phyloP scores from a whole-genome alignment of 1,140 invertebrate species.

The Aleiodes sp. region DNA sequence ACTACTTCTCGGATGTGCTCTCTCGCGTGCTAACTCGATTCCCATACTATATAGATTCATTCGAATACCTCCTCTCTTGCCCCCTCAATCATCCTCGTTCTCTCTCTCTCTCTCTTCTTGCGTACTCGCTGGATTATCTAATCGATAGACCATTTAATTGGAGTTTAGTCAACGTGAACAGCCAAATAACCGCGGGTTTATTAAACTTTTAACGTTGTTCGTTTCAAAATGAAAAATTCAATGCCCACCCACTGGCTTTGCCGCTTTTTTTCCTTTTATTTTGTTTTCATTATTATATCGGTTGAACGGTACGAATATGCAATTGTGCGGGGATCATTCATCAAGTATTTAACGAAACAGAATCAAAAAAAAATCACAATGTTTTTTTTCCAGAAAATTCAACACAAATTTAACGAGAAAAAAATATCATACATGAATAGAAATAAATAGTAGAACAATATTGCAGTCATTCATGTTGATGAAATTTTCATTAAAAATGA shows the following conservation, averaged over 20 bases:
- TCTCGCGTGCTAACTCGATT: conserved; percentile 26
- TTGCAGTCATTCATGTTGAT: too few species aligned
- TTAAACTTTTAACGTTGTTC: conserved; percentile 27
- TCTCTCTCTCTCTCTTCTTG: background rate
- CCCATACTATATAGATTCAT: conserved; percentile 4
- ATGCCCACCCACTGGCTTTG: conserved; percentile 8
- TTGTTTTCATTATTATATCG: background rate
- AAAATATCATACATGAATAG: too few species aligned
- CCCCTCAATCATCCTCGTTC: background rate
- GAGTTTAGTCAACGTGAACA: conserved; percentile 31
- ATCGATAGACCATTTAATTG: conserved; percentile 35
- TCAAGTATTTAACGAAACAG: background rate
- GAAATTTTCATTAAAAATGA: too few species aligned
- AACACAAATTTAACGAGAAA: too few species aligned
- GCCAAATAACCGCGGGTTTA: conserved; percentile 31
- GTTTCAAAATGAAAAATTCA: conserved; percentile 21
- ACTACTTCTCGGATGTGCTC: conserved; percentile 11
- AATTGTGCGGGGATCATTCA: conserved; percentile 7
- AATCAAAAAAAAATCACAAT: conserved; percentile 8
- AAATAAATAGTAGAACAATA: too few species aligned
- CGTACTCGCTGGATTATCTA: conserved; percentile 32
- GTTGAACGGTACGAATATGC: background rate
- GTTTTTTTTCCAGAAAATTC: too few species aligned
- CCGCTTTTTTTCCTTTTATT: background rate
- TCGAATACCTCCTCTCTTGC: background rate